Evolutionary conservation across 2,888 invertebrate genomes (phyloP).

Genomic region (Rhyacophila evoluta): DNA sequence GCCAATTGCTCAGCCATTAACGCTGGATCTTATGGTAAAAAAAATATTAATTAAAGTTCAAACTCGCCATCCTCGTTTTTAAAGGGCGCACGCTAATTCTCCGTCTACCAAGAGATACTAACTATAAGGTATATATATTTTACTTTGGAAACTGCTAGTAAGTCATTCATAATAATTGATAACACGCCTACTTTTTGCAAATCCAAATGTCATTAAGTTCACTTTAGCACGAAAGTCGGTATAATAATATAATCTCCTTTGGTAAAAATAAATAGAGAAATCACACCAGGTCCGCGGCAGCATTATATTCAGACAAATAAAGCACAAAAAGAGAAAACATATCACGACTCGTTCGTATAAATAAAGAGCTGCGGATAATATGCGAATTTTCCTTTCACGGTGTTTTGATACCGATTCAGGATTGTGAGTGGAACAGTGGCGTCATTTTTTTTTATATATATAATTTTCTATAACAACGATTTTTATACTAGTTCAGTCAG

Average conservation of each 20-base stretch:
- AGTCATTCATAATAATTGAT: too few species aligned
- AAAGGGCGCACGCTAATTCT: too few species aligned
- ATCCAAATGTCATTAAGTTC: neutral
- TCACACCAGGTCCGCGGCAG: neutral
- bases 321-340: slow-evolving; percentile 9
- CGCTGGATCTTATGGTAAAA: too few species aligned
- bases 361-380: slow-evolving; percentile 17
- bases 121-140: too few species aligned
- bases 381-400: slow-evolving; percentile 22
- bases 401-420: slow-evolving; percentile 17
- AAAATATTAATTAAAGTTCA: too few species aligned
- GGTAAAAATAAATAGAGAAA: neutral
- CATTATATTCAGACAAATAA: slow-evolving; percentile 22
- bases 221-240: neutral
- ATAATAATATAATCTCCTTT: slow-evolving; percentile 16
- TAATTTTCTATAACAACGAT: too few species aligned
- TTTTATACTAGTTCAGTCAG: too few species aligned
- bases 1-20: too few species aligned
- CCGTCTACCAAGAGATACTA: too few species aligned
- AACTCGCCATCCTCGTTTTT: too few species aligned
- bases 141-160: too few species aligned
- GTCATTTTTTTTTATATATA: too few species aligned
- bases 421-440: neutral
- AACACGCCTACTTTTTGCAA: neutral
- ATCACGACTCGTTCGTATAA: slow-evolving; percentile 21